A percentile compares a stretch with the other conserved stretches of the same genome.
phyloP scores from a whole-genome alignment of 2,797 vertebrate genomes.

The Poeciliopsis presidionis region DNA sequence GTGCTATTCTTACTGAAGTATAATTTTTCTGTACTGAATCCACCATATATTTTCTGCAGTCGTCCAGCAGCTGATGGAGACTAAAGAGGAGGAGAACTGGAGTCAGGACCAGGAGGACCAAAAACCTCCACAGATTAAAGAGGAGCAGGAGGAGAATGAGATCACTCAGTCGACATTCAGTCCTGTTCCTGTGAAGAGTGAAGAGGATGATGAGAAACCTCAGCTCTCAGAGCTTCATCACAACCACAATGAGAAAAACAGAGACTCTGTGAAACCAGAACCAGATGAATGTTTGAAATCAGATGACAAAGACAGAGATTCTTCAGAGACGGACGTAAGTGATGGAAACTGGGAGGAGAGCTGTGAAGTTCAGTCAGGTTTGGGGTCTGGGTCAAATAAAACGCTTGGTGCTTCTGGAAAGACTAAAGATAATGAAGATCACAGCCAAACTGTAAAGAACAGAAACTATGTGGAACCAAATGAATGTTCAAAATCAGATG shows the following conservation, averaged over 20 bases:
- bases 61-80: not conserved
- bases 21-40: not conserved
- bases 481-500: not conserved
- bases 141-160: constrained; percentile 10
- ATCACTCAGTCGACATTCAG: not conserved
- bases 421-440: constrained; percentile 14
- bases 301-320: not conserved
- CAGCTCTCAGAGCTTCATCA: not conserved
- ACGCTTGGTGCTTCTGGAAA: not conserved
- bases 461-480: not conserved
- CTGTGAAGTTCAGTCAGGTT: not conserved
- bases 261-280: not conserved
- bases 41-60: constrained; percentile 4
- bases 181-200: constrained; percentile 14
- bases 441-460: not conserved
- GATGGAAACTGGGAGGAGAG: not conserved
- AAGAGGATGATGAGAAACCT: constrained; percentile 14
- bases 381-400: not conserved
- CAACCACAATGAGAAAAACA: not conserved
- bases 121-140: constrained; percentile 6
- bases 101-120: constrained; percentile 1
- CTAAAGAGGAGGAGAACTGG: constrained; percentile 2
- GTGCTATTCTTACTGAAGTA: not conserved
- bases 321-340: not conserved
- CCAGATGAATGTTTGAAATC: not conserved